Evolutionary conservation across 2,797 vertebrate species (phyloP), one percentile per base, ranked within the genome.

Genomic region (Hipposideros larvatus): DNA sequence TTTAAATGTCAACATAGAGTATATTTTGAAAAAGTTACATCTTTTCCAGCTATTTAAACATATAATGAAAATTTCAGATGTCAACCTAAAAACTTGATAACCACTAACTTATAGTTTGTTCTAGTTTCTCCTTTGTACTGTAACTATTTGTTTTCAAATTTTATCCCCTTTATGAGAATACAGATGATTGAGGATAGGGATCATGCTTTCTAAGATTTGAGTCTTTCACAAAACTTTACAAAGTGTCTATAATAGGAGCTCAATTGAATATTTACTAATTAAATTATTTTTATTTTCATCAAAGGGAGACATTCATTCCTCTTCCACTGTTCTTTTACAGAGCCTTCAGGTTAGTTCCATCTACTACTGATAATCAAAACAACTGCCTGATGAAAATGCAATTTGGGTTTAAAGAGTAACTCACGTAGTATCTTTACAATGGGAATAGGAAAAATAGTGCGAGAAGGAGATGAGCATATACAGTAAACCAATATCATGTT

Each of bases 201-300:
- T 41, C 34, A 7, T 46, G 22, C 85, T 84, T 88, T 46, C 46
- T 90, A 85, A 74, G 18, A 34, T 86, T 86, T 86, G n/a, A 74
- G n/a, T 75, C 19, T 86, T 82, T 92, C 37, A 78, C 21, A 82
- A 84, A 89, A 77, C 37, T 93, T 68, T 86, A 80, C 10, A 19
- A 78, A 90, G 11, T 79, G 59, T 57, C 16, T 51, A 85, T 68
- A 65, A 37, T 77, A 70, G 51, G 8, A 75, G 16, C 11, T 74
- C 43, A 73, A 51, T 26, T 51, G 89, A 94, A 83, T 66, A 73
- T 86, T 73, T 86, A 31, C 37, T 77, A 43, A 87, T 71, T 83
- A 71, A 77, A 79, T 91, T 84, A 80, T 91, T 86, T 83, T 59
- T 61, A n/a, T 87, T 96, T 91, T 80, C 55, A 91, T 84, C 66